These are phyloP conservation scores for Siderastrea siderea DNA, from an alignment of 92 coral and sea anemone species.

Conservation along the genomic window DNA sequence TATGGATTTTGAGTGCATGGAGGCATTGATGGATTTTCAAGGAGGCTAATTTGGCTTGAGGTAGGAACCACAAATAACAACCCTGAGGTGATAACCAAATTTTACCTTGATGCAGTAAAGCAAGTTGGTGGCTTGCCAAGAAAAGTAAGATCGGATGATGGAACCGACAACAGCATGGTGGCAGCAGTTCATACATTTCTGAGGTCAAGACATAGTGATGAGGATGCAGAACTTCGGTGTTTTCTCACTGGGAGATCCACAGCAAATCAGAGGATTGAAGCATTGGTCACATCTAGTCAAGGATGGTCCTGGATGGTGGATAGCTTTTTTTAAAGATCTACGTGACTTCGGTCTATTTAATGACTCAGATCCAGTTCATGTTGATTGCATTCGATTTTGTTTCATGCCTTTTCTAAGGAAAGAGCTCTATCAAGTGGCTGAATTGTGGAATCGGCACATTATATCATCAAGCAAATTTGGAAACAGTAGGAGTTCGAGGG, in stretches of 20 bases:
- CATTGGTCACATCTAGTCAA: slow-evolving; percentile 64
- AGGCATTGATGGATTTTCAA: too few species aligned
- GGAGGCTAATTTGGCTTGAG: too few species aligned
- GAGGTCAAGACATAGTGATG: slow-evolving; percentile 50
- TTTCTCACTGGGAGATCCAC: slow-evolving; percentile 50
- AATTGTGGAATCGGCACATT: slow-evolving; percentile 57
- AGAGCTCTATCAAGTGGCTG: slow-evolving; percentile 59
- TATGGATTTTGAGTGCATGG: slow-evolving; percentile 41
- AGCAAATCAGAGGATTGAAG: slow-evolving; percentile 53
- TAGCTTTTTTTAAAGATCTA: slow-evolving; percentile 63
- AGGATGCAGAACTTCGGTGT: slow-evolving; percentile 29
- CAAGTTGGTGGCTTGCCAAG: slow-evolving; percentile 57
- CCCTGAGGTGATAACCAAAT: too few species aligned
- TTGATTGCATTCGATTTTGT: slow-evolving; percentile 60
- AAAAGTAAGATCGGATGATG: slow-evolving; percentile 65
- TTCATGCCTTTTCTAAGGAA: slow-evolving; percentile 56
- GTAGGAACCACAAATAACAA: too few species aligned
- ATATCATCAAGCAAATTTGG: slow-evolving; percentile 66
- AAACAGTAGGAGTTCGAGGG: slow-evolving; percentile 55
- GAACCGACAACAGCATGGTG: slow-evolving; percentile 58
- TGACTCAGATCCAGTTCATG: slow-evolving; percentile 36
- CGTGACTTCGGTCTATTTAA: slow-evolving; percentile 48
- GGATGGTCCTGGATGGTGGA: too few species aligned
- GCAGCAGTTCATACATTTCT: slow-evolving; percentile 65
- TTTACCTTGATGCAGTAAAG: slow-evolving; percentile 42